A percentile compares a stretch with the other conserved stretches of the same genome.
Conservation (phyloP, 2,113 vertebrate species). For the Gavia stellata region DNA sequence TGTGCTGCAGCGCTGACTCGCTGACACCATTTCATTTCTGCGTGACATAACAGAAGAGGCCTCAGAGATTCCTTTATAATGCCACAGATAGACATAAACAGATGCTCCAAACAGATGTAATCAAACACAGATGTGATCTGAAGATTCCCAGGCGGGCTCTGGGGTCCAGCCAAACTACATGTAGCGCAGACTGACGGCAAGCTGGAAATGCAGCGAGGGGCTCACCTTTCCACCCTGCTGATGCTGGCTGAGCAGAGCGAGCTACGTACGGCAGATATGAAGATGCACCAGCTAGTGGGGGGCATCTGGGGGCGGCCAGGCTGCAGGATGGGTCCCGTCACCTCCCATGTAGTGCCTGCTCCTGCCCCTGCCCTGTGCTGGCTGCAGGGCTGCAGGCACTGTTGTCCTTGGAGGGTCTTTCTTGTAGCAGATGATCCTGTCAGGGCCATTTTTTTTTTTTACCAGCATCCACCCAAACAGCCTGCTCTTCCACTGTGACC, state of each 20-base stretch:
- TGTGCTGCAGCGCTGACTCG: neutral
- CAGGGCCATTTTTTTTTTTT: neutral
- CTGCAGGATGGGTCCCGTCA: neutral
- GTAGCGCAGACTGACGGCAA: neutral
- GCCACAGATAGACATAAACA: constrained; percentile 36
- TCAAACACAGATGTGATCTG: constrained; percentile 40
- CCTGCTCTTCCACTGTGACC: neutral
- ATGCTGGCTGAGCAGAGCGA: neutral
- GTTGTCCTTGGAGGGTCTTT: neutral
- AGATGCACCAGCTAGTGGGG: neutral
- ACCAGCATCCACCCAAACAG: neutral
- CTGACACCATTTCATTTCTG: neutral
- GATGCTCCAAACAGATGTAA: constrained; percentile 26
- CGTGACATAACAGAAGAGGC: neutral
- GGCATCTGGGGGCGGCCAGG: accelerated
- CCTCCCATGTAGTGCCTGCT: neutral
- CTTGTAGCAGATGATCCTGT: neutral
- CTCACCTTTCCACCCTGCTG: neutral
- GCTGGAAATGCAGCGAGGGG: neutral
- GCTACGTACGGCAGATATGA: neutral
- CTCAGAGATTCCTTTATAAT: neutral
- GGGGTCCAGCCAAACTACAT: neutral
- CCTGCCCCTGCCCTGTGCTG: neutral
- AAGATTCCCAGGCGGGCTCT: neutral
- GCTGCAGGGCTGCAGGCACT: neutral